Evolutionary conservation across 2,113 vertebrate species (phyloP).

Genomic region (Coturnix japonica): DNA sequence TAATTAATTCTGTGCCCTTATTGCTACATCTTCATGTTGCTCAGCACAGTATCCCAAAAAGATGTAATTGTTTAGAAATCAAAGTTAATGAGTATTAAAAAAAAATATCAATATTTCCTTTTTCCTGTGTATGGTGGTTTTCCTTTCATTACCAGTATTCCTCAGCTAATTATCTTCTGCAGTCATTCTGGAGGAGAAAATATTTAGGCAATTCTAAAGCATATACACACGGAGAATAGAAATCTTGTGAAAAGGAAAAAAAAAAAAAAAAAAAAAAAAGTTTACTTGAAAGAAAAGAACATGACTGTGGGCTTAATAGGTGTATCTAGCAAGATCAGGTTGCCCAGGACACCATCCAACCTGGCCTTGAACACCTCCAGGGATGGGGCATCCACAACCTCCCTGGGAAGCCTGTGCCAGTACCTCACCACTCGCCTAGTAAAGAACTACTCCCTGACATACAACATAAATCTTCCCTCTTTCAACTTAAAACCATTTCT

Average conservation of each 20-base stretch:
- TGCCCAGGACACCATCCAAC: no score
- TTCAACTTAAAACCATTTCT: no score
- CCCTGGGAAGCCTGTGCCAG: no score
- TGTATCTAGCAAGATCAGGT: neutral
- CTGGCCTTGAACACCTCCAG: no score
- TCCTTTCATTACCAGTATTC: neutral
- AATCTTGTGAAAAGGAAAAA: fast-evolving
- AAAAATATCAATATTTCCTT: neutral
- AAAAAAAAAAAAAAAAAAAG: neutral
- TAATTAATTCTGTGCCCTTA: neutral
- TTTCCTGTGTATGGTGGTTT: neutral
- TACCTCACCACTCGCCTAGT: no score
- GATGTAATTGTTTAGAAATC: neutral
- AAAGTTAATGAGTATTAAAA: neutral
- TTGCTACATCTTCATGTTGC: neutral
- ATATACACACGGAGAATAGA: neutral
- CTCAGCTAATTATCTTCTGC: neutral
- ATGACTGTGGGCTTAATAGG: neutral
- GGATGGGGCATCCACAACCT: no score
- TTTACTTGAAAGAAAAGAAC: neutral
- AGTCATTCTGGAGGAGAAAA: neutral
- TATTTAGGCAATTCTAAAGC: neutral
- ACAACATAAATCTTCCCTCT: no score
- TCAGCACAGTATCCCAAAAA: neutral
- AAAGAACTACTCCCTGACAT: no score